A percentile compares a stretch with the other conserved stretches of the same genome.
Conservation (phyloP, 2,888 invertebrate genomes). For the Notodonta ziczac region DNA sequence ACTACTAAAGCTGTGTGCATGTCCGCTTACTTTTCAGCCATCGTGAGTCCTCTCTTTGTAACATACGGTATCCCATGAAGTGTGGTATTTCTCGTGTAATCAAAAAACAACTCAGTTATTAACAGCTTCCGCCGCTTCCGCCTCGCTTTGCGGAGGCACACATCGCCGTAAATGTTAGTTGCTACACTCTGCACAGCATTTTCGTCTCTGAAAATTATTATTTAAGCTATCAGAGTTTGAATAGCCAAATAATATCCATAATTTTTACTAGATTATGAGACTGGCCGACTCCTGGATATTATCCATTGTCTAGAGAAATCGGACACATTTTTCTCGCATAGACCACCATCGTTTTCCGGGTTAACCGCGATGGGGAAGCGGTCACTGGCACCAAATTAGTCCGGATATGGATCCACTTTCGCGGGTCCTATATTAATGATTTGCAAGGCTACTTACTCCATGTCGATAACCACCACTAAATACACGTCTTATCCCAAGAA, state of each 20-base stretch:
- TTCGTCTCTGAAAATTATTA: not conserved
- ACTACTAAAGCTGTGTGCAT: too few species aligned
- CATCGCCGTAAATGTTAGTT: not conserved
- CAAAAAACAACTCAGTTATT: slow-evolving; percentile 17
- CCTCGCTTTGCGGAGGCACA: slow-evolving; percentile 8
- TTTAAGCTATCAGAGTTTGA: too few species aligned
- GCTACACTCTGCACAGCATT: not conserved
- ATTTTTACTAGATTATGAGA: too few species aligned
- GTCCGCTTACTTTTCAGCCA: slow-evolving; percentile 22
- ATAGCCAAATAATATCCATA: too few species aligned
- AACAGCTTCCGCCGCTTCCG: slow-evolving; percentile 9
- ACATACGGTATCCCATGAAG: slow-evolving; percentile 31
- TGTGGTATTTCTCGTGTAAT: slow-evolving; percentile 27
- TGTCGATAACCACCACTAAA: not conserved
- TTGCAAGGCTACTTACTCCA: not conserved
- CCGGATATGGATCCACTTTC: too few species aligned
- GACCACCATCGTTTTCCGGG: too few species aligned
- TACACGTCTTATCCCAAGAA: not conserved
- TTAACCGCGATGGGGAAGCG: too few species aligned
- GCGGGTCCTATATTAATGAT: too few species aligned
- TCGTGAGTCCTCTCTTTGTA: slow-evolving; percentile 19
- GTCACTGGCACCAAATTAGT: too few species aligned
- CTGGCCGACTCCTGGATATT: too few species aligned
- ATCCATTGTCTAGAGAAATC: too few species aligned
- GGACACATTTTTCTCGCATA: too few species aligned